A percentile compares a stretch with the other conserved stretches of the same genome.
phyloP scores from a whole-genome alignment of 2,797 vertebrate genomes.

The Onychomys leucogaster region DNA sequence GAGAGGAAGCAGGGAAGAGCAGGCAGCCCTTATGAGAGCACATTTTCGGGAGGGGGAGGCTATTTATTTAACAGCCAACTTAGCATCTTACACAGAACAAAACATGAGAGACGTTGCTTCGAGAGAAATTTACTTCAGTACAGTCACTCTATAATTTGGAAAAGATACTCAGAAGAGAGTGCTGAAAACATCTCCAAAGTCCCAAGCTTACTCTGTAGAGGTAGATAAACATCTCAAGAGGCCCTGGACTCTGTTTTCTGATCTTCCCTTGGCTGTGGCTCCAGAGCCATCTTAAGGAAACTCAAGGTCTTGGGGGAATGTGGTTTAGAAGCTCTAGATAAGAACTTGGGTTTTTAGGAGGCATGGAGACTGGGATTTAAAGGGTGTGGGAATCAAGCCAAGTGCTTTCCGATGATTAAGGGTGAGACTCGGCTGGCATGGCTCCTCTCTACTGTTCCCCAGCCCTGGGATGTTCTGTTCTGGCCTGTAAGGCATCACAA shows the following conservation, averaged over 20 bases:
- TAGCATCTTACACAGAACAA: neutral
- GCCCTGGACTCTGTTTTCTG: neutral
- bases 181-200: neutral
- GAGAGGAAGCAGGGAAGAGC: neutral
- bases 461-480: neutral
- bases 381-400: neutral
- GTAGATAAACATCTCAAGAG: neutral
- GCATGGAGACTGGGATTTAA: slow-evolving; percentile 3
- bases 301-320: neutral
- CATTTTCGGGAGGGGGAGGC: neutral
- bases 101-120: slow-evolving; percentile 27
- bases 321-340: neutral
- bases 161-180: slow-evolving; percentile 24
- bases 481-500: neutral
- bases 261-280: too few species aligned
- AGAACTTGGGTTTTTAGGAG: neutral
- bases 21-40: neutral
- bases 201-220: neutral
- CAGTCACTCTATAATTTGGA: slow-evolving; percentile 38
- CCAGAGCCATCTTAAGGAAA: slow-evolving; percentile 13
- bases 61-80: slow-evolving; percentile 51
- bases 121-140: slow-evolving; percentile 50
- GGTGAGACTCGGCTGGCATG: neutral
- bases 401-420: neutral
- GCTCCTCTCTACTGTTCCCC: neutral